A percentile compares a stretch with the other conserved stretches of the same genome.
phyloP scores from a whole-genome alignment of 2,888 invertebrate genomes.

The Theodoxus fluviatilis region DNA sequence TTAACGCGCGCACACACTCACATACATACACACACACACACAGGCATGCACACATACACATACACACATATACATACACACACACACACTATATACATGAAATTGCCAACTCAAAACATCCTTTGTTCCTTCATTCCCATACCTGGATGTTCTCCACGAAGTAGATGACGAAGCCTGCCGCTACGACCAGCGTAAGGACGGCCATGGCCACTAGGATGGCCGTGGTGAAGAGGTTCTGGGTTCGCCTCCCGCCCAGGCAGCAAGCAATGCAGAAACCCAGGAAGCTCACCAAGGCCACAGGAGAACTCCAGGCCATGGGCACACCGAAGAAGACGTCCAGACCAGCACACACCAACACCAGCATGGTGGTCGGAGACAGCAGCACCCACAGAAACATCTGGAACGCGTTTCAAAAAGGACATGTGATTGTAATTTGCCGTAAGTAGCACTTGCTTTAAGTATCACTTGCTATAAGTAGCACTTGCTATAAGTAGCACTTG shows the following conservation, averaged over 20 bases:
- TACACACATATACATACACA: neutral
- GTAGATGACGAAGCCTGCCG: constrained; percentile 39
- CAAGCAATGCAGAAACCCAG: constrained; percentile 36
- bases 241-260: constrained; percentile 31
- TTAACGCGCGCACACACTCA: neutral
- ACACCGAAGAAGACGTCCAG: constrained; percentile 41
- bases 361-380: constrained; percentile 42
- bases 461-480: too few relatives aligned
- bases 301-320: constrained; percentile 32
- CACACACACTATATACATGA: constrained; percentile 1
- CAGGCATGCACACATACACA: neutral
- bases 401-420: too few relatives aligned
- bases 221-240: constrained; percentile 37
- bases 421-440: too few relatives aligned
- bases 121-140: too few relatives aligned
- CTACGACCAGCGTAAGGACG: constrained; percentile 34
- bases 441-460: too few relatives aligned
- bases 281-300: constrained; percentile 31
- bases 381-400: constrained; percentile 44
- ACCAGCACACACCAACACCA: constrained; percentile 39
- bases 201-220: constrained; percentile 35
- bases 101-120: neutral
- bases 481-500: too few relatives aligned
- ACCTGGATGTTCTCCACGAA: constrained; percentile 34
- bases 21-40: constrained; percentile 11